Base-by-base conservation (phyloP, 1,140 invertebrate species). In the Agrilus planipennis region DNA sequence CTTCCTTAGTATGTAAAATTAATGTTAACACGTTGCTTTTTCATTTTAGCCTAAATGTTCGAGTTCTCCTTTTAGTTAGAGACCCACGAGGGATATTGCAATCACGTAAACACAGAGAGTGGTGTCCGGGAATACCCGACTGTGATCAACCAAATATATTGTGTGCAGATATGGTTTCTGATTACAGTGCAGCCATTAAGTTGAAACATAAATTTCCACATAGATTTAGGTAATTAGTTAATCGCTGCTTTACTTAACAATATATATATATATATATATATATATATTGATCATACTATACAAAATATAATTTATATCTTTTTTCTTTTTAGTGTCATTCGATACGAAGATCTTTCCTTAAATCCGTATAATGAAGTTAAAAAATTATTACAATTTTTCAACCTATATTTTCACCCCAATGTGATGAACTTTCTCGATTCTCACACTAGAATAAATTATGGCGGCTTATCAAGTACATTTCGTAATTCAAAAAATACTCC, bases 11-110 rank as follows among this genome's bases (percentile, higher is more conserved):
- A n/a, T n/a, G n/a, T n/a, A n/a, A n/a, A n/a, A n/a, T n/a, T n/a
- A n/a, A n/a, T n/a, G n/a, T n/a, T n/a, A n/a, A n/a, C n/a, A n/a
- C n/a, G n/a, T n/a, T n/a, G n/a, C n/a, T n/a, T n/a, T n/a, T n/a
- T 25, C 39, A 43, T 63, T 63, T 31, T 39, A 84, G 81, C 46
- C 67, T 84, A 53, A 81, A 83, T 53, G 63, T 87, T 42, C 77
- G 79, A 58, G 71, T 91, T 38, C 62, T 91, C 39, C 64, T 88
- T 11, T 61, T 91, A 44, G 75, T 89, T 23, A 70, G 88, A 29
- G 89, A 91, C 67, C 89, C 88, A 7, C 69, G 88, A 28, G 88
- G 84, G 12, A 86, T 82, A 31, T 67, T 90, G 57, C 86, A 89
- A 60, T 90, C 87, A 0, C 68, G 89, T 25, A 77, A 79, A 42